A percentile compares a stretch with the other conserved stretches of the same genome.
Conservation (phyloP, 2,797 vertebrate genomes). For the Hippoglossus hippoglossus region DNA sequence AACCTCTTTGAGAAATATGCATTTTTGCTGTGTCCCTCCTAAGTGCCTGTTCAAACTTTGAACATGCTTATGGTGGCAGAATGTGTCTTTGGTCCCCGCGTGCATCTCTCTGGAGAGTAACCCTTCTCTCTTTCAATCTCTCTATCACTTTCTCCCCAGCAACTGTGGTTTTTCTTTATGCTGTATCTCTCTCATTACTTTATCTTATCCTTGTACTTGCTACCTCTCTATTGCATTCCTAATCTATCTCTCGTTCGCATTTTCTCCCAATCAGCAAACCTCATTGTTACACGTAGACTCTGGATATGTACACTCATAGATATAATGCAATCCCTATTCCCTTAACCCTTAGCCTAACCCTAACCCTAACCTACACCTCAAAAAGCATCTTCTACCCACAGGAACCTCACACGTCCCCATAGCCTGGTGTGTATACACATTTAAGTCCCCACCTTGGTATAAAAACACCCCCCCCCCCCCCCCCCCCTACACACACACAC, state of each 20-base stretch:
- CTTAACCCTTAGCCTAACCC: background rate
- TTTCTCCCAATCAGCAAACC: conserved; percentile 47
- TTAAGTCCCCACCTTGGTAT: background rate
- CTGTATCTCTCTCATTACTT: conserved; percentile 49
- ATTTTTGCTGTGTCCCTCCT: conserved; percentile 81
- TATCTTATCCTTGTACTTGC: conserved; percentile 29
- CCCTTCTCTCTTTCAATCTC: conserved; percentile 65
- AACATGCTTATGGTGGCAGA: conserved; percentile 80
- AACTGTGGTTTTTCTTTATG: conserved; percentile 45
- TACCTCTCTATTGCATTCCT: conserved; percentile 15
- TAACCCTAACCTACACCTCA: background rate
- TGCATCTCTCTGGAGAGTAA: conserved; percentile 64
- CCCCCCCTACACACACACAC: conserved; percentile 9
- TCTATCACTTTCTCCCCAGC: conserved; percentile 52
- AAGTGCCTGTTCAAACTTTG: conserved; percentile 88
- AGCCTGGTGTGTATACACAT: background rate
- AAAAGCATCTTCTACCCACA: background rate
- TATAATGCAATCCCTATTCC: background rate
- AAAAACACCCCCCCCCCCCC: no score
- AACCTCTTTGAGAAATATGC: conserved; percentile 79
- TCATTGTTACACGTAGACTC: background rate
- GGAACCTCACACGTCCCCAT: background rate
- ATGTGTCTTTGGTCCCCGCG: conserved; percentile 70
- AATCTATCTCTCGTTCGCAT: conserved; percentile 32
- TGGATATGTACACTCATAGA: background rate